Evolutionary conservation across 2,888 invertebrate species (phyloP).

Genomic region (Dolichopus griseipennis): DNA sequence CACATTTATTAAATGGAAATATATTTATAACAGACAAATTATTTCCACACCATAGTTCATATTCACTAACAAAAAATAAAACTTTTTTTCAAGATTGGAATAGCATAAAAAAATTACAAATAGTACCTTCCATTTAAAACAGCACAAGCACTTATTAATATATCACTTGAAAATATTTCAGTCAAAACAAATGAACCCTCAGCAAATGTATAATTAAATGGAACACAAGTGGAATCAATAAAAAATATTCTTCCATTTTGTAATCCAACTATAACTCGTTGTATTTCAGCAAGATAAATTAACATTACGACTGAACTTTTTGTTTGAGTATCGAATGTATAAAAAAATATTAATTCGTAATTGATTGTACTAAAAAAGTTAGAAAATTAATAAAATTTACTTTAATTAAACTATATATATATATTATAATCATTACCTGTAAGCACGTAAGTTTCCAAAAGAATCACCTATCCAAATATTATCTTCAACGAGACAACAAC

Average conservation of each 20-base stretch:
- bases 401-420: not conserved
- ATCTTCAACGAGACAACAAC: conserved; percentile 60
- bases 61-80: conserved; percentile 38
- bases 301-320: conserved; percentile 59
- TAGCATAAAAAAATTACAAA: too few species aligned
- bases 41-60: conserved; percentile 87
- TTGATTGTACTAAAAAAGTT: conserved; percentile 44
- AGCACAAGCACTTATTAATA: conserved; percentile 59
- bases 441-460: conserved; percentile 74
- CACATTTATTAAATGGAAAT: conserved; percentile 61
- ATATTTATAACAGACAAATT: conserved; percentile 68
- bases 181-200: conserved; percentile 72
- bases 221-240: conserved; percentile 54
- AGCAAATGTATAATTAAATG: conserved; percentile 51
- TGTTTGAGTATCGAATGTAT: conserved; percentile 59
- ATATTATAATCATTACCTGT: conserved; percentile 46
- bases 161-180: conserved; percentile 61
- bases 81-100: not conserved
- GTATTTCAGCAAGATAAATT: conserved; percentile 55
- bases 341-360: conserved; percentile 52
- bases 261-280: conserved; percentile 72
- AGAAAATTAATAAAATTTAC: not conserved
- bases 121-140: conserved; percentile 33
- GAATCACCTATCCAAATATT: conserved; percentile 87
- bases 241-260: conserved; percentile 70